Evolutionary conservation across 2,797 vertebrate genomes (phyloP).

Genomic region (Premnoplex brunnescens): DNA sequence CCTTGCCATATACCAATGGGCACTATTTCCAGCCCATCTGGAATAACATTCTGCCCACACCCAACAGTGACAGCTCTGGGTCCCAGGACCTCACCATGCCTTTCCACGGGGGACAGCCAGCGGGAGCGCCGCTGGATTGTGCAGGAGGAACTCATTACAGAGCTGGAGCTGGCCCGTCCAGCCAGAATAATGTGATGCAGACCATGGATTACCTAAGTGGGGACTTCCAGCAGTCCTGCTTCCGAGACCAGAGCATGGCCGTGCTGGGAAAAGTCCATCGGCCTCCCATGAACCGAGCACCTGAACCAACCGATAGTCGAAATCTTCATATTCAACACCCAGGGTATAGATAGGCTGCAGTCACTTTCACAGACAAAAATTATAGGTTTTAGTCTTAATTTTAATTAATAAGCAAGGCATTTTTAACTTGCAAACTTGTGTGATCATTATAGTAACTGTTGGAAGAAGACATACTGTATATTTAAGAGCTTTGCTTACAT

Average conservation of each 20-base stretch:
- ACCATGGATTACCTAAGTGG: slow-evolving; percentile 95
- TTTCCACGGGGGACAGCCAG: slow-evolving; percentile 87
- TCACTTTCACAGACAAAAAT: slow-evolving; percentile 75
- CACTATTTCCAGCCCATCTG: slow-evolving; percentile 96
- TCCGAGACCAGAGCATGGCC: slow-evolving; percentile 96
- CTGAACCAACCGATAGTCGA: slow-evolving; percentile 88
- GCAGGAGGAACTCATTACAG: slow-evolving; percentile 90
- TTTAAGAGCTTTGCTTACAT: slow-evolving; percentile 22
- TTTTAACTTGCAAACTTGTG: slow-evolving; percentile 77
- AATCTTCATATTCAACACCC: slow-evolving; percentile 95
- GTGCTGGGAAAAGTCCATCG: slow-evolving; percentile 96
- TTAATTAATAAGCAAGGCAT: slow-evolving; percentile 78
- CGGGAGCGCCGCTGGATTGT: slow-evolving; percentile 90
- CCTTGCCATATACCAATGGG: slow-evolving; percentile 90
- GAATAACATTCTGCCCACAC: slow-evolving; percentile 97
- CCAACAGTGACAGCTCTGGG: slow-evolving; percentile 98
- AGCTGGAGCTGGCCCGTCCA: slow-evolving; percentile 84
- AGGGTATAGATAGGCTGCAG: slow-evolving; percentile 98
- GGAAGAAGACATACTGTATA: slow-evolving; percentile 53
- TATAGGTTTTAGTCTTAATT: slow-evolving; percentile 80
- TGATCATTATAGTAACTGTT: slow-evolving; percentile 75
- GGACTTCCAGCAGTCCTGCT: slow-evolving; percentile 99
- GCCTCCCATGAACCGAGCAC: slow-evolving; percentile 89
- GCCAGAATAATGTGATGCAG: slow-evolving; percentile 96
- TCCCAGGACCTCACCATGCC: slow-evolving; percentile 96